Percentiles rank a stretch among this genome's conserved stretches.
Conservation (phyloP, 30 jellyfish, hydroid and myxozoan species). For the Aurelia coerulea region DNA sequence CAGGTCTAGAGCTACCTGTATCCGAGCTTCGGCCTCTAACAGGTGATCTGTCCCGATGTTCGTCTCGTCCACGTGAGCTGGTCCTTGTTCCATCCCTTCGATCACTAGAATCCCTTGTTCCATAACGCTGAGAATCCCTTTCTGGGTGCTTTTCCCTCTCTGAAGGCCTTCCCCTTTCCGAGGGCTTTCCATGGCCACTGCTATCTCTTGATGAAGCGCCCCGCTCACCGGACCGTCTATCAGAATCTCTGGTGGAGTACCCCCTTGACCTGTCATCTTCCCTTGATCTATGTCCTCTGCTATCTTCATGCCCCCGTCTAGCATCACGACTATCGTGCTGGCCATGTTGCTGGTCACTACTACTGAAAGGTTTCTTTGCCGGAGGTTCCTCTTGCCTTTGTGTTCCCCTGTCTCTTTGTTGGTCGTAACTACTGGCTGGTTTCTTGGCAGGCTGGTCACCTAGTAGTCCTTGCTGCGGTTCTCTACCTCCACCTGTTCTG, state of each 20-base stretch:
- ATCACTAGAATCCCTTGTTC: too few species aligned
- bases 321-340: conserved; percentile 23
- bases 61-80: too few species aligned
- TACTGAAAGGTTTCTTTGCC: conserved; percentile 14
- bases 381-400: conserved; percentile 32
- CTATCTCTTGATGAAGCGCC: too few species aligned
- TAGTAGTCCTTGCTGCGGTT: not conserved
- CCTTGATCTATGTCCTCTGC: conserved; percentile 16
- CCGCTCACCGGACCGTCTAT: not conserved
- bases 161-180: too few species aligned
- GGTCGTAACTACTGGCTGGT: conserved; percentile 9
- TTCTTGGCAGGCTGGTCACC: conserved; percentile 3
- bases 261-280: conserved; percentile 4
- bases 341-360: conserved; percentile 23
- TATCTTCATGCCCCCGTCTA: conserved; percentile 31
- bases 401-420: conserved; percentile 6
- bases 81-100: too few species aligned
- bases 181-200: too few species aligned
- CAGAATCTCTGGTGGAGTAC: conserved; percentile 11
- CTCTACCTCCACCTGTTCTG: conserved; percentile 17
- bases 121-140: too few species aligned
- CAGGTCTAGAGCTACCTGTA: too few species aligned
- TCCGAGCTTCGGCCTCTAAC: too few species aligned
- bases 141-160: too few species aligned
- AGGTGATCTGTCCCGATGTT: too few species aligned